phyloP scores from a whole-genome alignment of 2,113 vertebrate genomes.

The Tenrec ecaudatus region DNA sequence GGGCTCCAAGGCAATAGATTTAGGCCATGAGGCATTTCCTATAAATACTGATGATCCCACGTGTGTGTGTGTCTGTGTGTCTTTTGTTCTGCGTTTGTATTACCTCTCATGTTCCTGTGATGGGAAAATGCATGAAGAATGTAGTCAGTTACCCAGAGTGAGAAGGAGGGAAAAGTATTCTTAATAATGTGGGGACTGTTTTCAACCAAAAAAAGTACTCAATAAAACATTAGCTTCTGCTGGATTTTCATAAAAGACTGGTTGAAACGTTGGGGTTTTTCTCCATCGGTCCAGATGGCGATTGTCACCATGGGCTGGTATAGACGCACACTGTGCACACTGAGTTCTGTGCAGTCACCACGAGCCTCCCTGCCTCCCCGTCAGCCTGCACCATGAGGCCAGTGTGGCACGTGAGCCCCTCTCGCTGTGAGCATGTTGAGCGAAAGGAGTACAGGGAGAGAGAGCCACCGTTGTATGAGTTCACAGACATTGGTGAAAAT shows the following conservation, averaged over 20 bases:
- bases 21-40: neutral
- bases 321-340: neutral
- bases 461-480: neutral
- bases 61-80: neutral
- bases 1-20: neutral
- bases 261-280: neutral
- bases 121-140: slow-evolving; percentile 23
- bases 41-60: too few species aligned
- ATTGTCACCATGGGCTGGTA: neutral
- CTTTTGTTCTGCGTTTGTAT: neutral
- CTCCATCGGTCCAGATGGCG: neutral
- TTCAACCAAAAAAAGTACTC: neutral
- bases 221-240: neutral
- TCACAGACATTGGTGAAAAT: neutral
- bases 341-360: neutral
- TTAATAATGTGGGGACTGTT: slow-evolving; percentile 22
- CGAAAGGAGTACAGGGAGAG: neutral
- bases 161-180: neutral
- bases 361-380: neutral
- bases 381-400: neutral
- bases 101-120: slow-evolving; percentile 1
- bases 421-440: neutral
- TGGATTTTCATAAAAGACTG: neutral
- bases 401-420: neutral
- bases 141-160: neutral